A percentile compares a stretch with the other conserved stretches of the same genome.
phyloP scores from a whole-genome alignment of 2,797 vertebrate genomes.

The Epinephelus malabaricus region DNA sequence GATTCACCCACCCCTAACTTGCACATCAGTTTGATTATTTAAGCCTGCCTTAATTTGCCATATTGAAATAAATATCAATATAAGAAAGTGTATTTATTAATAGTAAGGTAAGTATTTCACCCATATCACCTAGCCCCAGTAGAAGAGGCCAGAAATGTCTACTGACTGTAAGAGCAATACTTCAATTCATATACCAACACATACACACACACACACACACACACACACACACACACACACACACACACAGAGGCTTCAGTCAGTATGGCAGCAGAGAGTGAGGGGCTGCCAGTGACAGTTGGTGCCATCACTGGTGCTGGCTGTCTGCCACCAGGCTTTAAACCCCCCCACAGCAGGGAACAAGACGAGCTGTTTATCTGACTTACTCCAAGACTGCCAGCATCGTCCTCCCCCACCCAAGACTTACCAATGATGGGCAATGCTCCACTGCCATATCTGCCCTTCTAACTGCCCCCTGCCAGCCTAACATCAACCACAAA shows the following conservation, averaged over 20 bases:
- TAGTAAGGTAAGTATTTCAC: not conserved
- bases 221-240: conserved; percentile 26
- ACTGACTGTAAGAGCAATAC: conserved; percentile 23
- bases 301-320: conserved; percentile 81
- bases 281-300: conserved; percentile 79
- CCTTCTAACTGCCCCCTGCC: conserved; percentile 66
- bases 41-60: not conserved
- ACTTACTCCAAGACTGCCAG: conserved; percentile 67
- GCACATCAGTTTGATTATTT: not conserved
- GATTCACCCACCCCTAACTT: not conserved
- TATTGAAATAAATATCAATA: not conserved
- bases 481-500: conserved; percentile 67
- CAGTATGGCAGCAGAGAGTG: conserved; percentile 55
- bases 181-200: conserved; percentile 16
- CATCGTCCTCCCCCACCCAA: conserved; percentile 53
- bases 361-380: conserved; percentile 78
- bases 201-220: too few species aligned
- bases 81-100: not conserved
- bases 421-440: conserved; percentile 59
- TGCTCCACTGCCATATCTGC: conserved; percentile 53
- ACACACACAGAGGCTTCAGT: conserved; percentile 41
- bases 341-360: conserved; percentile 66
- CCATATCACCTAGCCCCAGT: not conserved
- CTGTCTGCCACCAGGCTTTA: conserved; percentile 78
- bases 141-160: conserved; percentile 7